Evolutionary conservation across 2,797 vertebrate genomes (phyloP), one percentile per base, ranked within the genome.

Genomic region (Sebastes vulpes): DNA sequence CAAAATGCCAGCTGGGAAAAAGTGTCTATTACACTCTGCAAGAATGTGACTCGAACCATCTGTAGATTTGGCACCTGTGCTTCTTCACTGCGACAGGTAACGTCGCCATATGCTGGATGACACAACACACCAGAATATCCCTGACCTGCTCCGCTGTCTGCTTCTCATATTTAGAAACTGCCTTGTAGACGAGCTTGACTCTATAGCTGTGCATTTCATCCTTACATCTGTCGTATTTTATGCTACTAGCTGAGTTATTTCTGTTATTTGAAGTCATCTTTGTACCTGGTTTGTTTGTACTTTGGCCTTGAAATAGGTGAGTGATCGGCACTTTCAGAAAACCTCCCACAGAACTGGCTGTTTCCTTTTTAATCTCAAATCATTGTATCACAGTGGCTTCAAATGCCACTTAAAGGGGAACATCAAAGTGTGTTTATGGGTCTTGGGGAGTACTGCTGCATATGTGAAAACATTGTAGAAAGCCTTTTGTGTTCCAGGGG

Each of bases 51-150:
- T 72, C 6, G n/a, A 75, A 70, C 42, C 67, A 85, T 70, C 83
- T 81, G 71, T 25, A 42, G 31, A 64, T 20, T 1, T 35, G 25
- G 18, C 69, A 73, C 56, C 31, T 66, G 58, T 64, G 63, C 31
- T 73, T 75, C 38, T 69, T 28, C 54, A 10, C 52, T 54, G 72
- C 2, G 8, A 65, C 25, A 72, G 46, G 29, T 75, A 75, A 58
- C 59, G 20, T 65, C 28, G 31, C 58, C 81, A 80, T 77, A 85
- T 86, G 89, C 29, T 64, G 38, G 42, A 9, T 68, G 66, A 75
- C 59, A 63, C 28, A 28, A 38, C 54, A 29, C 32, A 60, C 65
- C 72, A 65, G 26, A 84, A 52, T 63, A 70, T 74, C 65, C 56
- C 25, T 67, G 53, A 67, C 69, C 53, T 57, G 72, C 67, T 32